Evolutionary conservation across 2,888 invertebrate genomes (phyloP).

Genomic region (Vanessa cardui): DNA sequence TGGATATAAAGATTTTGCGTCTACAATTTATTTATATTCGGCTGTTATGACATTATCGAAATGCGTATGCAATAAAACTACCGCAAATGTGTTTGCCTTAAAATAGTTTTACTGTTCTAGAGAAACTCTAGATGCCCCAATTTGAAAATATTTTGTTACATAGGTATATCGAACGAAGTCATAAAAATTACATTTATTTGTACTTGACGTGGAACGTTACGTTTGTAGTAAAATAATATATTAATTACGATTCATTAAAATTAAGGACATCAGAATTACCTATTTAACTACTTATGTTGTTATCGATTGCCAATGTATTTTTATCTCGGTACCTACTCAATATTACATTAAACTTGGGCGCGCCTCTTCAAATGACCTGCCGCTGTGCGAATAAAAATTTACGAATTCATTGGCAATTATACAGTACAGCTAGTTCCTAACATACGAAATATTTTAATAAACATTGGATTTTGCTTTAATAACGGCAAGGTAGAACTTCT

Average conservation of each 20-base stretch:
- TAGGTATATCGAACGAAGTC: background rate
- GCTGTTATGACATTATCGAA: constrained; percentile 65
- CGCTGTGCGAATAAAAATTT: background rate
- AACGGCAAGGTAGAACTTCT: too few relatives aligned
- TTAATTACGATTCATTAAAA: background rate
- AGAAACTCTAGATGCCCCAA: constrained; percentile 35
- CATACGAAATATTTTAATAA: too few relatives aligned
- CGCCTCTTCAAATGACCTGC: background rate
- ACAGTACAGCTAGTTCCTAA: background rate
- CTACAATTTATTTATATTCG: constrained; percentile 59
- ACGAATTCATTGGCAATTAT: background rate
- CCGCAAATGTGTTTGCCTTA: constrained; percentile 56
- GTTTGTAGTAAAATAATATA: background rate
- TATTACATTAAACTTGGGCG: constrained; percentile 1
- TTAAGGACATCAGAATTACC: too few relatives aligned
- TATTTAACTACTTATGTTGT: background rate
- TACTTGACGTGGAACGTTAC: background rate
- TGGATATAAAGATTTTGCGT: constrained; percentile 45
- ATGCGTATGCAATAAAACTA: constrained; percentile 63
- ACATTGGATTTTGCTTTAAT: too few relatives aligned
- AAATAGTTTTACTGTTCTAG: constrained; percentile 50
- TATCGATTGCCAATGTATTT: constrained; percentile 11
- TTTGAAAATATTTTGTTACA: constrained; percentile 9
- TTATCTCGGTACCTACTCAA: constrained; percentile 5
- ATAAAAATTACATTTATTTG: background rate